Conservation (phyloP, 2,113 vertebrate species). For the Neodon shergylaensis region DNA sequence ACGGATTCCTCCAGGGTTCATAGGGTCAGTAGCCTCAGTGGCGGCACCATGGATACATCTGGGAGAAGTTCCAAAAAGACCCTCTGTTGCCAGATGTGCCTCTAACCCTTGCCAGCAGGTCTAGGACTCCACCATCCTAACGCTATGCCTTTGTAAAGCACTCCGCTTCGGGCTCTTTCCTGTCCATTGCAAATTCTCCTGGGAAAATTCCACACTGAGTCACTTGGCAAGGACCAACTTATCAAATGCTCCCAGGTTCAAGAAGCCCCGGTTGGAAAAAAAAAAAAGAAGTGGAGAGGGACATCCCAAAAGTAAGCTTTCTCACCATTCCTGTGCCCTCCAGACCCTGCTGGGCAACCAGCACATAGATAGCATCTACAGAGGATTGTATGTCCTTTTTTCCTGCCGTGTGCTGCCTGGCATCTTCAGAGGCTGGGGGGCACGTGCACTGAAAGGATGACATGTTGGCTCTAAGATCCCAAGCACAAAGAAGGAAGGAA, state of each 20-base stretch:
- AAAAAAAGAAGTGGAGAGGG: neutral
- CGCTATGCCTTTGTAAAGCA: neutral
- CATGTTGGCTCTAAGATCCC: neutral
- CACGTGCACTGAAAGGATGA: neutral
- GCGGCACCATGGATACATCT: neutral
- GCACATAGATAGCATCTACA: accelerated
- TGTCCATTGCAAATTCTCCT: neutral
- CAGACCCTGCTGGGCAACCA: neutral
- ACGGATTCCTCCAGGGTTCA: neutral
- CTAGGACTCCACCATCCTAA: neutral
- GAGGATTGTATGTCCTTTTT: neutral
- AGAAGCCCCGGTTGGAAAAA: neutral
- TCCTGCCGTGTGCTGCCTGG: too few species aligned
- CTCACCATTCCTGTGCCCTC: neutral
- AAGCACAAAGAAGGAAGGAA: neutral
- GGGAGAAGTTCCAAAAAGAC: neutral
- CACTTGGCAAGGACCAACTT: neutral
- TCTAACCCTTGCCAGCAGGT: neutral
- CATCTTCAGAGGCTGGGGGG: neutral
- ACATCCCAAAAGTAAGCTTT: neutral
- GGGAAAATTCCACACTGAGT: neutral
- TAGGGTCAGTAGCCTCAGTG: neutral
- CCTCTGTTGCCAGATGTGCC: neutral
- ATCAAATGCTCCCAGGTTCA: neutral
- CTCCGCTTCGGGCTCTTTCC: neutral